Percentiles rank a stretch among this genome's conserved stretches.
phyloP scores from a whole-genome alignment of 1,140 invertebrate species.

The Drosophila tropicalis region DNA sequence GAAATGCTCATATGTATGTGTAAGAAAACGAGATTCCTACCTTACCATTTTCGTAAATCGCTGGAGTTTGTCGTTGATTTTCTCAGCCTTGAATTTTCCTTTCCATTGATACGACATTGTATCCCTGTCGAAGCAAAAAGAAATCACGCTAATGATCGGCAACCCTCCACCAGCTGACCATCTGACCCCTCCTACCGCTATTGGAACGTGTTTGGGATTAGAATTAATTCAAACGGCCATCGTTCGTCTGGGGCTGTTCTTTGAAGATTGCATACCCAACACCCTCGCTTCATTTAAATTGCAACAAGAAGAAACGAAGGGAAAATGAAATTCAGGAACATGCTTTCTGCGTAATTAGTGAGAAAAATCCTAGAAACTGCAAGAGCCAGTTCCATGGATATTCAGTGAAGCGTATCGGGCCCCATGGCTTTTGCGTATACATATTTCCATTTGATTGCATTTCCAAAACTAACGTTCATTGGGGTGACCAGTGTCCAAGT shows the following conservation, averaged over 20 bases:
- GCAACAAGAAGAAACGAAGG: slow-evolving; percentile 26
- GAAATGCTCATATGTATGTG: too few relatives aligned
- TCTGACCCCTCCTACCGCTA: slow-evolving; percentile 13
- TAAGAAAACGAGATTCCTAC: too few relatives aligned
- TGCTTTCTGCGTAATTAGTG: slow-evolving; percentile 77
- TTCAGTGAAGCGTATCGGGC: slow-evolving; percentile 52
- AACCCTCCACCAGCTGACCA: slow-evolving; percentile 32
- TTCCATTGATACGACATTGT: neutral
- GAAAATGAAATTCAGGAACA: slow-evolving; percentile 41
- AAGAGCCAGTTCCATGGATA: slow-evolving; percentile 14
- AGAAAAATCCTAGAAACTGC: slow-evolving; percentile 34
- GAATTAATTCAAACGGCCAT: slow-evolving; percentile 63
- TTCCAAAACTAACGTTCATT: slow-evolving; percentile 58
- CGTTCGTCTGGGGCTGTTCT: slow-evolving; percentile 19
- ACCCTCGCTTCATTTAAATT: slow-evolving; percentile 62
- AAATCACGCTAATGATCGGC: slow-evolving; percentile 71
- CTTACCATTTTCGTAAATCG: slow-evolving; percentile 5
- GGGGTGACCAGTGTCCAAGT: slow-evolving; percentile 64
- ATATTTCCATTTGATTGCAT: slow-evolving; percentile 81
- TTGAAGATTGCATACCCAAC: slow-evolving; percentile 52
- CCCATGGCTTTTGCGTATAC: slow-evolving; percentile 5
- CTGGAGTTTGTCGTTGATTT: neutral
- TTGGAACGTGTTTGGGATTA: slow-evolving; percentile 72
- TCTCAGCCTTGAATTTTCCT: neutral
- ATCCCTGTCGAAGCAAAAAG: slow-evolving; percentile 38